Percentiles rank a stretch among this genome's conserved stretches.
Conservation (phyloP, 2,888 invertebrate genomes). For the Eupeodes luniger region DNA sequence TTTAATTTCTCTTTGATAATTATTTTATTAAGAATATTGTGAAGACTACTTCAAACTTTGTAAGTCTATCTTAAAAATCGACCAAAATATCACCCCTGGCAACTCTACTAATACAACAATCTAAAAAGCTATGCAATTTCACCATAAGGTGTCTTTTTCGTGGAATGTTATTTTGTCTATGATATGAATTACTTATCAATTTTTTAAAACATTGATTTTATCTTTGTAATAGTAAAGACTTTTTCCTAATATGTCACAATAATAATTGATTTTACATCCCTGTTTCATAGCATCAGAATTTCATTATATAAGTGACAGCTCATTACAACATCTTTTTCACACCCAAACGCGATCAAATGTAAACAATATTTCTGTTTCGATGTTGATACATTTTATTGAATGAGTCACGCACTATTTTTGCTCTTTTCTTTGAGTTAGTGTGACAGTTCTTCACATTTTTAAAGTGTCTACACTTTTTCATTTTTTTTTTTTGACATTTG, state of each 20-base stretch:
- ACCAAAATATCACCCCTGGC: too few relatives aligned
- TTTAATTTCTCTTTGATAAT: too few relatives aligned
- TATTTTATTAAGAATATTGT: too few relatives aligned
- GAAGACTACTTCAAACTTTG: too few relatives aligned
- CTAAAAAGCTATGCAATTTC: too few relatives aligned
- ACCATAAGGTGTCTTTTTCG: too few relatives aligned
- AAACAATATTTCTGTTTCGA: neutral
- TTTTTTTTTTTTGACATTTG: neutral
- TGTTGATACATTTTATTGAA: neutral
- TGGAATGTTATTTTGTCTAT: too few relatives aligned
- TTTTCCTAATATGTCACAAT: constrained; percentile 15
- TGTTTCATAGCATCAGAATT: neutral
- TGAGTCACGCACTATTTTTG: neutral
- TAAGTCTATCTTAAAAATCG: too few relatives aligned
- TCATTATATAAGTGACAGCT: neutral
- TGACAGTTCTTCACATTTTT: neutral
- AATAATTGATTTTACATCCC: neutral
- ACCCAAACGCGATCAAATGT: neutral
- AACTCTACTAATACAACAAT: too few relatives aligned
- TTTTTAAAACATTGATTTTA: neutral
- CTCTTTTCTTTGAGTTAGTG: neutral
- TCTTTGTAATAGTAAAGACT: neutral
- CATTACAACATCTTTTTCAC: neutral
- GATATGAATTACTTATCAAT: neutral
- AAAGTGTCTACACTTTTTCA: neutral